Base-by-base conservation (phyloP, 2,113 vertebrate species). In the Lucifuga dentata region DNA sequence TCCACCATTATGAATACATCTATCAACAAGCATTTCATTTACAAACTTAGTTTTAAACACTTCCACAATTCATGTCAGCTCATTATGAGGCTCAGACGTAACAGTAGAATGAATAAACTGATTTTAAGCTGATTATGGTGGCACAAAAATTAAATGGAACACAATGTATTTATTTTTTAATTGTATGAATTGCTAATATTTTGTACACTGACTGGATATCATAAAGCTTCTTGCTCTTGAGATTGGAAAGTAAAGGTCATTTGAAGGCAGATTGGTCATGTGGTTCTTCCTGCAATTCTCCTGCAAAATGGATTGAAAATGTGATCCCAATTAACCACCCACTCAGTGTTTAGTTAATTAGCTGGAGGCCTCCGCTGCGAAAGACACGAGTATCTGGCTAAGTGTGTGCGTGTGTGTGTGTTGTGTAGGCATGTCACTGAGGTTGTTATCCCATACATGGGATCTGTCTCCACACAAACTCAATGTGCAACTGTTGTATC, bases 341-440 rank as follows among this genome's bases (percentile, higher is more conserved):
- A 76, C 70, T 84, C 83, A 83, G 77, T 82, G 83, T 81, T 85
- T 76, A 76, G 79, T 64, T 86, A 87, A 89, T 89, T 86, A 87
- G 80, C 72, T 16, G 58, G 66, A 40, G 83, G 68, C 63, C 68
- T 78, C 63, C 13, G 3, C 63, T 45, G 65, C 75, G 73, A 82
- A 62, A 71, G 82, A 78, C 80, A 68, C 62, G 72, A 51, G 71
- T 85, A 77, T 86, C 68, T 84, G 59, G 64, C 65, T 76, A 46
- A 62, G 76, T 56, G 65, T 79, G 67, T 59, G 43, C 8, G 23
- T 58, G 38, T 23, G 21, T 15, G 17, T 19, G 43, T 19, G 16
- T 19, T 19, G 16, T 19, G 43, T 20, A 57, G 67, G 53, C 70
- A 67, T 83, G 83, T 74, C 67, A 71, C 50, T 1, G 52, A 65